Conservation (phyloP, 92 coral and sea anemone genomes). For the Desmophyllum pertusum region DNA sequence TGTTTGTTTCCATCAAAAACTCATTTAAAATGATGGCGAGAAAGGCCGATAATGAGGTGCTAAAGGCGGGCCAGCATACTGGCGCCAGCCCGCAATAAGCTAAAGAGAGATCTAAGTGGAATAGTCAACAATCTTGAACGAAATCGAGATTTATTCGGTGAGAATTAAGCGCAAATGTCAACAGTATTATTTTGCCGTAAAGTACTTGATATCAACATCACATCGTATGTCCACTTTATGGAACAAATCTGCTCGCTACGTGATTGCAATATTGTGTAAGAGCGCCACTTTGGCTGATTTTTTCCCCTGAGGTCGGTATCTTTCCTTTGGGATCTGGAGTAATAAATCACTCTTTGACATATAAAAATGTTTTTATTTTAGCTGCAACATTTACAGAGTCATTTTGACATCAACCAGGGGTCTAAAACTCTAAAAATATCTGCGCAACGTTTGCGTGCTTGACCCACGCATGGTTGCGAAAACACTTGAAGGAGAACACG, state of each 20-base stretch:
- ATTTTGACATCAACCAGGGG: slow-evolving; percentile 4
- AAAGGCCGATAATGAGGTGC: background rate
- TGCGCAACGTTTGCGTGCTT: background rate
- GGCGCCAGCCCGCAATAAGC: slow-evolving; percentile 12
- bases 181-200: background rate
- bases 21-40: background rate
- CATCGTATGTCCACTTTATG: no score
- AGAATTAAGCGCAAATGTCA: background rate
- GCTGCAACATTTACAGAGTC: background rate
- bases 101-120: background rate
- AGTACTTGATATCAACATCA: background rate
- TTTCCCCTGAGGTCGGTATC: background rate
- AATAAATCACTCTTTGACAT: slow-evolving; percentile 1
- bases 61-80: slow-evolving; percentile 7
- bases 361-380: background rate
- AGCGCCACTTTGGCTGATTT: background rate
- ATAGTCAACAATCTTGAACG: background rate
- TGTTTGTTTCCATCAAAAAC: slow-evolving; percentile 7
- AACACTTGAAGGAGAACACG: background rate
- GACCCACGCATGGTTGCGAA: background rate
- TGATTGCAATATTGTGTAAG: background rate
- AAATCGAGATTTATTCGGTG: background rate
- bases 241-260: background rate
- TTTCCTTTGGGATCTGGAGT: background rate
- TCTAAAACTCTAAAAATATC: background rate